Evolutionary conservation across 2,113 vertebrate species (phyloP), one percentile per base, ranked within the genome.

Genomic region (Astatotilapia flaviijosephi): DNA sequence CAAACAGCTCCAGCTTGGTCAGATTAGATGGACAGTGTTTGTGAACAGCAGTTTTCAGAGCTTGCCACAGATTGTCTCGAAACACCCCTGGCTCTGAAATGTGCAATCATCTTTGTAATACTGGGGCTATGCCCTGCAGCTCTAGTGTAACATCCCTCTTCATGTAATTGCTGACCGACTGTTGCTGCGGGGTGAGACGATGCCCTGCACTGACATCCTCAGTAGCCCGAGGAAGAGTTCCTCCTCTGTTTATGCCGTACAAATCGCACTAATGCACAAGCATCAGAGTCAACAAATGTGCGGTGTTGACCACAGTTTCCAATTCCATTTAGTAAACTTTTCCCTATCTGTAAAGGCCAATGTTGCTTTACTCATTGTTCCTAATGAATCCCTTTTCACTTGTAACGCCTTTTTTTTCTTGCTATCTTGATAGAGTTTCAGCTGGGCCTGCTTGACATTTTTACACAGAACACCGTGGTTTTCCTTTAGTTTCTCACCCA

Each of bases 301-400:
- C 2, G 14, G 13, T 45, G 21, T 45, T 73, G 37, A 26, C 40
- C 40, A 73, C 0, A 19, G 21, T 75, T 75, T 47, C 68, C 14
- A 26, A 45, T 26, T 17, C 3, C 14, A 75, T 17, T 17, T 75
- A 47, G 2, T 17, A 19, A 47, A 47, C 2, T 19, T 75, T 75
- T 47, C 14, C 0, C 0, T 17, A 45, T 3, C 14, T 28, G 9
- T 75, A 47, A 47, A 73, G 17, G 23, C 68, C 14, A 23, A 4
- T 45, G 21, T 40, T 21, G 35, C 37, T 15, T 42, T 75, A 47
- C 5, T 75, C 40, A 28, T 26, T 28, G 68, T 75, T 75, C 40
- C 13, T 28, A 28, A 7, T 73, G 6, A 28, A 73, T 42, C 21
- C 21, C 37, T 23, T 70, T 70, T 42, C n/a, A 3, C 7, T 70